phyloP scores from a whole-genome alignment of 2,888 invertebrate species.

The Tuberolachnus salignus region DNA sequence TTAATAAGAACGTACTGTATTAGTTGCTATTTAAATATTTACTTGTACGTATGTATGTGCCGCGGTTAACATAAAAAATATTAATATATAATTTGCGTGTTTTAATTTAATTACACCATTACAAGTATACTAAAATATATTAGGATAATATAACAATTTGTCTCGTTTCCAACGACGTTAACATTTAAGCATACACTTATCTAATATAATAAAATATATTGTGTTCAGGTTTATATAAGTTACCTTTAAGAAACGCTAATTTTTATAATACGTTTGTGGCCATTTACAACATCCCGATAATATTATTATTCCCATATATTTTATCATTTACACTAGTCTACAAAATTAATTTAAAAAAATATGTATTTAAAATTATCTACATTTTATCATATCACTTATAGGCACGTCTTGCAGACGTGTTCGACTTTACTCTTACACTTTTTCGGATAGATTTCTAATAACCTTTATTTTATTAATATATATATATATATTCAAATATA shows the following conservation, averaged over 20 bases:
- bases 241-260: conserved; percentile 49
- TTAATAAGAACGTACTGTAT: conserved; percentile 9
- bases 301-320: too few relatives aligned
- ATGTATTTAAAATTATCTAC: not conserved
- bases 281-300: conserved; percentile 1
- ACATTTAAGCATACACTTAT: conserved; percentile 24
- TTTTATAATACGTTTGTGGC: conserved; percentile 30
- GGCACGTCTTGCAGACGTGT: too few relatives aligned
- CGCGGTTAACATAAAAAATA: conserved; percentile 8
- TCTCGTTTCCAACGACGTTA: conserved; percentile 33
- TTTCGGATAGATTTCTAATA: too few relatives aligned
- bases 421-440: too few relatives aligned
- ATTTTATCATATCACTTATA: too few relatives aligned
- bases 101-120: not conserved
- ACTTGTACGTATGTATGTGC: not conserved
- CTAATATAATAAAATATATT: not conserved
- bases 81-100: conserved; percentile 27
- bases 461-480: too few relatives aligned
- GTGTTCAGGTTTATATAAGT: conserved; percentile 53
- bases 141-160: conserved; percentile 19
- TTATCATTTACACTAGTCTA: too few relatives aligned
- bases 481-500: too few relatives aligned
- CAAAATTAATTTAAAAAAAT: not conserved
- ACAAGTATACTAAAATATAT: conserved; percentile 2
- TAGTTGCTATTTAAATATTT: conserved; percentile 15